Evolutionary conservation across 1,140 invertebrate species (phyloP), one percentile per base, ranked within the genome.

Genomic region (Aethina tumida): DNA sequence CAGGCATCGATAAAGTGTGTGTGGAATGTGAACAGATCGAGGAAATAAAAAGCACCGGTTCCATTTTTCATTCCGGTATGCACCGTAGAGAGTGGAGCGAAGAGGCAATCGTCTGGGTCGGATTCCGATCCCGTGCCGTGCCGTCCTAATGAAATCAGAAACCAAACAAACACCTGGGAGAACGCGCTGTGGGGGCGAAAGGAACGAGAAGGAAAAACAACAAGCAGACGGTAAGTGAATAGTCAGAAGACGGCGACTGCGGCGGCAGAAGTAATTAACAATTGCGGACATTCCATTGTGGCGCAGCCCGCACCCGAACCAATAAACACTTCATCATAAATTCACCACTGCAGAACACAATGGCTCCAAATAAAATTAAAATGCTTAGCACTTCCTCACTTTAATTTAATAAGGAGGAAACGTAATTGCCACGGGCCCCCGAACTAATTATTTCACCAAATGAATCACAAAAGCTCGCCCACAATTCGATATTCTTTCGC

Each of bases 381-480:
- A 53, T 50, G 44, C 50, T 48, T 43, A 45, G 42, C 48, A 50
- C 42, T 53, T 50, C 47, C 42, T 34, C 41, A 45, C 41, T 45
- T 45, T 52, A 45, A 53, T 53, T 53, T 50, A 45, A 53, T 53
- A 53, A 53, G 50, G 41, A 28, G 43, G 50, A 46, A 47, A 47
- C 50, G 50, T 49, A 45, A 47, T 51, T 43, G 42, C 45, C 41
- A 39, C 24, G 36, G 35, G 33, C 44, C 32, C 19, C 34, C 14
- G 31, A 41, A 33, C 45, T 50, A 50, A 50, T 50, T 50, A 50
- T 47, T 50, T 50, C 48, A 50, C 45, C 43, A 47, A 50, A 50
- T 50, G 43, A 49, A 49, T 47, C 44, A 43, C 35, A 37, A 50
- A 48, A 19, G 31, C 31, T 33, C 15, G 4, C 12, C 31, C 4